Percentiles rank a stretch among this genome's conserved stretches.
phyloP scores from a whole-genome alignment of 2,797 vertebrate species.

The Sebastes goodei region DNA sequence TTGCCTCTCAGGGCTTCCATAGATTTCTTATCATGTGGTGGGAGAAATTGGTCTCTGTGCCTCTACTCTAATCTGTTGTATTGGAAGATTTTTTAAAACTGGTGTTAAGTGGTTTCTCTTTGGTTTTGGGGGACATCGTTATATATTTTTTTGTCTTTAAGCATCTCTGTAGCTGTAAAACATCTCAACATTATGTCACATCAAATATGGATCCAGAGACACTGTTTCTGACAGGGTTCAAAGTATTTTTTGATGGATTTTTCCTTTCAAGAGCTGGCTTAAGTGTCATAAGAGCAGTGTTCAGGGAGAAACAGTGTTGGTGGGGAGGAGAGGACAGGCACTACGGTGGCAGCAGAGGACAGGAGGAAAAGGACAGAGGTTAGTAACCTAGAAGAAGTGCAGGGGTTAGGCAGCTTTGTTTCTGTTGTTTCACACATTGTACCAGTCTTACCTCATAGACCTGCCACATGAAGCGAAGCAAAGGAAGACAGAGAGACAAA shows the following conservation, averaged over 20 bases:
- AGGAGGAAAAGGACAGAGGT: conserved; percentile 70
- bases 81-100: neutral
- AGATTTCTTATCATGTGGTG: neutral
- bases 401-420: conserved; percentile 59
- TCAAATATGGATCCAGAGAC: neutral
- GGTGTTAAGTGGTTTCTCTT: neutral
- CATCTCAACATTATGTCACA: neutral
- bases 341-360: conserved; percentile 25
- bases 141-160: neutral
- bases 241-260: conserved; percentile 36
- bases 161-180: neutral
- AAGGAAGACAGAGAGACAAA: conserved; percentile 81
- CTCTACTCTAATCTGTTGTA: neutral
- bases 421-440: conserved; percentile 57
- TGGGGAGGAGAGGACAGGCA: conserved; percentile 20
- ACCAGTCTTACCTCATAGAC: conserved; percentile 97
- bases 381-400: conserved; percentile 80
- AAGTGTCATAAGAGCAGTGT: conserved; percentile 35
- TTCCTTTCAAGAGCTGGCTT: conserved; percentile 17
- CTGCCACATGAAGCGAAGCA: conserved; percentile 90
- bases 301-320: conserved; percentile 18
- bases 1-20: neutral
- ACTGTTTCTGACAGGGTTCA: neutral
- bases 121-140: neutral
- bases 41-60: neutral